A percentile compares a stretch with the other conserved stretches of the same genome.
Evolutionary conservation across 1,140 invertebrate genomes (phyloP).

Genomic region (Alviniconcha marisindica): DNA sequence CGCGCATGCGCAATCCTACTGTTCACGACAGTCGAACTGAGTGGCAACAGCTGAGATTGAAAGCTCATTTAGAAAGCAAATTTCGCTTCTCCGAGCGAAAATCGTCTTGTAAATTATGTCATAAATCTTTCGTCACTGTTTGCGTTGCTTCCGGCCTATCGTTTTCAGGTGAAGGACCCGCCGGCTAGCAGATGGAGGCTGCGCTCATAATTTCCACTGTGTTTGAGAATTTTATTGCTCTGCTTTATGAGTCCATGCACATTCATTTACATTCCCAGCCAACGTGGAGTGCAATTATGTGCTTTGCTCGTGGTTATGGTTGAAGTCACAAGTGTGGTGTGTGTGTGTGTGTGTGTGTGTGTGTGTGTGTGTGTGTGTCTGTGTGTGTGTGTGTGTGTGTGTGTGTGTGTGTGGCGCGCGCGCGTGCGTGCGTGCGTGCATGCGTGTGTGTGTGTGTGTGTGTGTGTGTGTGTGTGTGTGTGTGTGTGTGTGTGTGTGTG

Average conservation of each 20-base stretch:
- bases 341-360: neutral
- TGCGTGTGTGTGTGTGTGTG: too few species aligned
- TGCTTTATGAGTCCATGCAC: neutral
- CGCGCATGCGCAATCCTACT: too few species aligned
- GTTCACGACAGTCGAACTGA: too few species aligned
- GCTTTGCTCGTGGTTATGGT: neutral
- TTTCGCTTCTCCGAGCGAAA: neutral
- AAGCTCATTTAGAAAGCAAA: constrained; percentile 26
- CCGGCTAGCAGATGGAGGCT: neutral
- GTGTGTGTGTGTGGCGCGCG: too few species aligned
- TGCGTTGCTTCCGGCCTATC: neutral
- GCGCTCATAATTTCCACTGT: constrained; percentile 7
- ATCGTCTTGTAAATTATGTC: constrained; percentile 13
- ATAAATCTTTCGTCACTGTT: constrained; percentile 30
- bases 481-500: constrained; percentile 25
- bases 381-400: too few species aligned
- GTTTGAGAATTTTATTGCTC: constrained; percentile 2
- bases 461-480: too few species aligned
- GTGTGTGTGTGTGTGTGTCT: neutral
- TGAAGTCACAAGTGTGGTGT: neutral
- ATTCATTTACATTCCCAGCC: neutral
- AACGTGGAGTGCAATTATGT: neutral
- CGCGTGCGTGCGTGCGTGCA: too few species aligned
- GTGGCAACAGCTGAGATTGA: constrained; percentile 8
- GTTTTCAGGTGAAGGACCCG: too few species aligned